Evolutionary conservation across 64 coral and sea anemone species (phyloP), one percentile per base, ranked within the genome.

Genomic region (Exaiptasia diaphana): DNA sequence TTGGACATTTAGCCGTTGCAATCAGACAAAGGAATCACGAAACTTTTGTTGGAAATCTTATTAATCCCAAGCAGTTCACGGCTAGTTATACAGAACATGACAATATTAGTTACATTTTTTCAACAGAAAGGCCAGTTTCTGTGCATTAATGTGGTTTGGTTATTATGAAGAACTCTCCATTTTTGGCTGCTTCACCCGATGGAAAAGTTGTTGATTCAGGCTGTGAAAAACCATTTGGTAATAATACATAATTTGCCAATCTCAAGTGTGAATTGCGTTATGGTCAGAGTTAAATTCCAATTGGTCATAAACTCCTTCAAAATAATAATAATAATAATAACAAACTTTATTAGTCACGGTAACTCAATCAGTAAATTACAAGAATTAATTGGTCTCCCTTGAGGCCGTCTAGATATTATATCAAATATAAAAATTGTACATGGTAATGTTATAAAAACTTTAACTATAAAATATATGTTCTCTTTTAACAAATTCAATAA

Each of bases 11-110:
- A 88, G 11, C 28, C 8, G 42, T 87, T 41, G 27, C 5, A 1
- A 52, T 27, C 20, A 44, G 73, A 27, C 73, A 70, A 56, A 71
- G 55, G 50, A 49, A 88, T 29, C 86, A 88, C 60, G 38, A 55
- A 1, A 72, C 50, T 39, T 67, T 88, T 33, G 65, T 38, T 35
- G 14, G 73, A 18, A 59, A 1, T 18, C 20, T 88, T 1, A 21
- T 88, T 17, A 15, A 88, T 41, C 75, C 67, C 80, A 71, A 79
- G 37, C 28, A 6, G 4, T 49, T 40, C 12, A 29, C 30, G 11
- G 71, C 76, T n/a, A 81, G 52, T 26, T 41, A 88, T 48, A 62
- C 50, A 50, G 32, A 12, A 34, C 79, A 68, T 82, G 63, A 30
- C 14, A 42, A 82, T 49, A 0, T 50, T 30, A 82, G 37, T 17